A percentile compares a stretch with the other conserved stretches of the same genome.
Conservation (phyloP, 2,113 vertebrate species). For the Stictonetta naevosa region DNA sequence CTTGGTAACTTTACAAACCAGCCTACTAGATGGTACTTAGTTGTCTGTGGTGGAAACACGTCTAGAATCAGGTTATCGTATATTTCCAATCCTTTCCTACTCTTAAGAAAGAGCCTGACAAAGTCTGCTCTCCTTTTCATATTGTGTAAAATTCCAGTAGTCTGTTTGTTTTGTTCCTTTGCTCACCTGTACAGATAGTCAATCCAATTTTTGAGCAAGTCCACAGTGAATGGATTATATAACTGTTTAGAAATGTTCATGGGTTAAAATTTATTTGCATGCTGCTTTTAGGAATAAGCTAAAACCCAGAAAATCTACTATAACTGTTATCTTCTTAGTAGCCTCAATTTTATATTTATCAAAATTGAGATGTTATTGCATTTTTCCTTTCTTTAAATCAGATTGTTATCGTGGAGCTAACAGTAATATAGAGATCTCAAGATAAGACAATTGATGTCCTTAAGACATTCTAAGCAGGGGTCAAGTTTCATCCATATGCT, state of each 20-base stretch:
- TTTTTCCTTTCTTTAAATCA: background rate
- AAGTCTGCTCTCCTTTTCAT: background rate
- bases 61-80: background rate
- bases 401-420: background rate
- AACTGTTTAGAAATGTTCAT: background rate
- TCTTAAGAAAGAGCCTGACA: background rate
- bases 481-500: background rate
- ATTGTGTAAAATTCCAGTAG: background rate
- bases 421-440: background rate
- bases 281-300: background rate
- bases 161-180: background rate
- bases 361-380: background rate
- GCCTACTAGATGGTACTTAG: background rate
- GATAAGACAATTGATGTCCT: background rate
- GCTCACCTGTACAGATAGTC: background rate
- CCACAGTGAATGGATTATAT: background rate
- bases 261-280: background rate
- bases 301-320: background rate
- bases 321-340: background rate
- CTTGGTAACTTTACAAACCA: background rate
- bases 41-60: background rate
- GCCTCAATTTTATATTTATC: background rate
- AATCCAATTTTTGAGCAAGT: background rate
- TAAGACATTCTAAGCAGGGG: background rate
- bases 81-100: background rate